Conservation (phyloP, 2,797 vertebrate species). For the Rhodeus uyekii region DNA sequence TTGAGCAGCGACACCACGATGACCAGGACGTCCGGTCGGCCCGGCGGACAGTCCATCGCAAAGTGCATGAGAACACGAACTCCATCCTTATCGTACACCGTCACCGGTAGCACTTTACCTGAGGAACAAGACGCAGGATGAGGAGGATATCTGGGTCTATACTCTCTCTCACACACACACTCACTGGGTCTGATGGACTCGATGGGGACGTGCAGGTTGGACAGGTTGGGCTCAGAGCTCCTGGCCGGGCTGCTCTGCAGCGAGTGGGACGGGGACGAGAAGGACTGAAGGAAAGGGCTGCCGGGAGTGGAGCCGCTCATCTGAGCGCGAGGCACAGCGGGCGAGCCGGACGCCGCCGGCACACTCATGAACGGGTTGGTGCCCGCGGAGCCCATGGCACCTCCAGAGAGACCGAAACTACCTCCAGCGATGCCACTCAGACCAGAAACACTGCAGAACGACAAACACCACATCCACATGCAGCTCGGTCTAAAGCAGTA, state of each 20-base stretch:
- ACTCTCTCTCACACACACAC: constrained; percentile 67
- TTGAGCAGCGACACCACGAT: constrained; percentile 97
- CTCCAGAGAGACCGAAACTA: constrained; percentile 29
- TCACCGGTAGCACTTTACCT: constrained; percentile 91
- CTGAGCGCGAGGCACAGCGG: constrained; percentile 35
- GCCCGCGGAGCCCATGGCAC: constrained; percentile 53
- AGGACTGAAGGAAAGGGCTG: constrained; percentile 84
- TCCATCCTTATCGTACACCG: constrained; percentile 92
- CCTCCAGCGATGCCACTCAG: constrained; percentile 33
- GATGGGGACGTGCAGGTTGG: constrained; percentile 85
- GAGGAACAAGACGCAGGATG: neutral
- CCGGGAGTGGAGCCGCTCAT: constrained; percentile 71
- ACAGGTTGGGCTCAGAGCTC: constrained; percentile 81
- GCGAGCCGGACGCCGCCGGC: constrained; percentile 32
- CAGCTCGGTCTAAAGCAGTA: no score
- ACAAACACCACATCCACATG: no score
- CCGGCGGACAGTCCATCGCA: constrained; percentile 87
- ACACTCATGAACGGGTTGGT: constrained; percentile 56
- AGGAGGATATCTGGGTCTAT: neutral
- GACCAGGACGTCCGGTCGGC: constrained; percentile 86
- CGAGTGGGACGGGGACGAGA: constrained; percentile 75
- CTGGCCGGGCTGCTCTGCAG: constrained; percentile 84
- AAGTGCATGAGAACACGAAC: constrained; percentile 93
- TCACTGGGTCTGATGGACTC: constrained; percentile 95
- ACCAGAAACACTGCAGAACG: constrained; percentile 22